phyloP scores from a whole-genome alignment of 2,888 invertebrate genomes.

The Lomographa bimaculata region DNA sequence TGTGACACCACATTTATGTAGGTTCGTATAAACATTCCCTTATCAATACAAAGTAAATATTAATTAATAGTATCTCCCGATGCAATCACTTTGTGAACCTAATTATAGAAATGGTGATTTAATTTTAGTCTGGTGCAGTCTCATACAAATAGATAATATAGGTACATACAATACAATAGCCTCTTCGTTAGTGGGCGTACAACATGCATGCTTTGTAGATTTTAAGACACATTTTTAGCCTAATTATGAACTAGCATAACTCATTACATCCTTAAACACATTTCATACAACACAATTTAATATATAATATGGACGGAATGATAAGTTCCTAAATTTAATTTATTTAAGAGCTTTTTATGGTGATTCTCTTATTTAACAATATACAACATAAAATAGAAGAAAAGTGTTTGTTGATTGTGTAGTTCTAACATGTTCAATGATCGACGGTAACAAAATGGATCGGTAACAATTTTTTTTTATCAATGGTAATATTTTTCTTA shows the following conservation, averaged over 20 bases:
- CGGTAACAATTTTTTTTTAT: constrained; percentile 11
- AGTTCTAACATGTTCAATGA: constrained; percentile 12
- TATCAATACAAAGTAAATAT: neutral
- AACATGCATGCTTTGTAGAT: neutral
- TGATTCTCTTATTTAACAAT: too few species aligned
- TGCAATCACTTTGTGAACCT: constrained; percentile 32
- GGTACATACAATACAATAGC: too few species aligned
- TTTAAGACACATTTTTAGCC: too few species aligned
- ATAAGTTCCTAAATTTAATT: too few species aligned
- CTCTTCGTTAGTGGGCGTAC: constrained; percentile 38
- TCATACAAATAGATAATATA: constrained; percentile 34
- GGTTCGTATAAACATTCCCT: neutral
- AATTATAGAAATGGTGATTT: constrained; percentile 28
- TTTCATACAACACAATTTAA: neutral
- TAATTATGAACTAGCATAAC: constrained; percentile 1
- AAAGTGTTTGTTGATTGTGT: neutral
- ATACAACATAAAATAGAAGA: too few species aligned
- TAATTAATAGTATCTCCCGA: neutral
- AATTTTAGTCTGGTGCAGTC: constrained; percentile 33
- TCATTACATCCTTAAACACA: constrained; percentile 4
- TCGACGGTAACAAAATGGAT: constrained; percentile 38
- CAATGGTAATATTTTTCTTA: constrained; percentile 7
- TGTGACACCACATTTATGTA: constrained; percentile 16
- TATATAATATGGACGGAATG: constrained; percentile 13
- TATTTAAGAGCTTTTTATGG: too few species aligned